Evolutionary conservation across 2,113 vertebrate species (phyloP), one percentile per base, ranked within the genome.

Genomic region (Gobius niger): DNA sequence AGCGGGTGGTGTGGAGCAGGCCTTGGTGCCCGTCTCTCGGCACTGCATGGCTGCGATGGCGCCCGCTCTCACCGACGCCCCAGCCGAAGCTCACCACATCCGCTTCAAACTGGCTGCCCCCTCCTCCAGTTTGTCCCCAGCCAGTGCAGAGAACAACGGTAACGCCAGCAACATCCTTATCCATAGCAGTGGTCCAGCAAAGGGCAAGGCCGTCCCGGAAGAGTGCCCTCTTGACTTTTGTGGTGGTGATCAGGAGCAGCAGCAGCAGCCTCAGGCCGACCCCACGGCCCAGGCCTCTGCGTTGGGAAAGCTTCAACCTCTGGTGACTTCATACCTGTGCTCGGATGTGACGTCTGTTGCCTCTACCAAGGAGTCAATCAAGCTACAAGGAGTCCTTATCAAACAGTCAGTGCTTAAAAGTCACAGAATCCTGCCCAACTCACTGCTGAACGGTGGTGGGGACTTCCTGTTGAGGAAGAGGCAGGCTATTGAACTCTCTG

Each of bases 41-140:
- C 97, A 95, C 96, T 99, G 97, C 97, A 99, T 99, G 97, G 98
- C 98, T 98, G 96, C 98, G 93, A 99, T 99, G 98, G 98, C 98
- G 95, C 98, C 97, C 95, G 97, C 97, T 98, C 96, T 99, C 93
- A 98, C 98, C 94, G 98, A 99, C 91, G 95, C 98, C 95, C 96
- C 98, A 94, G 95, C 97, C 92, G 98, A 99, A 97, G 96, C 98
- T 95, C 97, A 96, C 94, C 97, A 98, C 92, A 97, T 98, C 93
- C 96, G 96, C 92, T 98, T 99, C 95, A 99, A 98, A 94, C 96
- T 99, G 95, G 97, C 97, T 92, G 94, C 97, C 86, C 95, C 96
- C 70, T 98, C 97, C 78, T 99, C 96, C 75, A 96, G 95, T 90
- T 94, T 98, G 87, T 98, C 97, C 41, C 95, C 96, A 82, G 94